A percentile compares a stretch with the other conserved stretches of the same genome.
Conservation (phyloP, 1,140 invertebrate genomes). For the Bombus balteatus region DNA sequence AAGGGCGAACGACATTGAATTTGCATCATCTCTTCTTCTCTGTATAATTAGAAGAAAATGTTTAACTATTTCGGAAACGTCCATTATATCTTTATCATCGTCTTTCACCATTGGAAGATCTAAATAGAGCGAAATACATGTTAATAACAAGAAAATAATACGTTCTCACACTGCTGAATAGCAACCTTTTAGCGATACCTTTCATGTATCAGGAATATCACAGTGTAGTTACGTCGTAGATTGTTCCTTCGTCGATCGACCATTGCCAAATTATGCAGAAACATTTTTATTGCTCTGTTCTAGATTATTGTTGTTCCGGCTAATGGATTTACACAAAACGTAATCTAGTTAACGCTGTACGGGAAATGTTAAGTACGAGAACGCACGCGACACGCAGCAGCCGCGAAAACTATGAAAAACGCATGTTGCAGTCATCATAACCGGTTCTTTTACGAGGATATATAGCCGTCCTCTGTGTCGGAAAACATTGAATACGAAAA, state of each 20-base stretch:
- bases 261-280: neutral
- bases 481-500: neutral
- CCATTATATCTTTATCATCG: no score
- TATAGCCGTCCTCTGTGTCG: neutral
- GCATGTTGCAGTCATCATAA: no score
- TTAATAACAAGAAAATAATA: no score
- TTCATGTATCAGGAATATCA: neutral
- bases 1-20: neutral
- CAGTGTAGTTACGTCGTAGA: neutral
- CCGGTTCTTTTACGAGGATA: neutral
- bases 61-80: no score
- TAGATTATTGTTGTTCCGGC: neutral
- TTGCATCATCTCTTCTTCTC: neutral
- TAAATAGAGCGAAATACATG: no score
- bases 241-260: neutral
- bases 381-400: neutral
- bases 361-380: conserved; percentile 5
- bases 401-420: neutral
- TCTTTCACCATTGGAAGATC: no score
- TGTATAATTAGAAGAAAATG: neutral
- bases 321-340: neutral
- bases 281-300: neutral
- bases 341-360: neutral
- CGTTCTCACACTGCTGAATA: neutral
- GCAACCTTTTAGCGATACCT: neutral